phyloP scores from a whole-genome alignment of 2,113 vertebrate genomes.

The Nothoprocta pentlandii region DNA sequence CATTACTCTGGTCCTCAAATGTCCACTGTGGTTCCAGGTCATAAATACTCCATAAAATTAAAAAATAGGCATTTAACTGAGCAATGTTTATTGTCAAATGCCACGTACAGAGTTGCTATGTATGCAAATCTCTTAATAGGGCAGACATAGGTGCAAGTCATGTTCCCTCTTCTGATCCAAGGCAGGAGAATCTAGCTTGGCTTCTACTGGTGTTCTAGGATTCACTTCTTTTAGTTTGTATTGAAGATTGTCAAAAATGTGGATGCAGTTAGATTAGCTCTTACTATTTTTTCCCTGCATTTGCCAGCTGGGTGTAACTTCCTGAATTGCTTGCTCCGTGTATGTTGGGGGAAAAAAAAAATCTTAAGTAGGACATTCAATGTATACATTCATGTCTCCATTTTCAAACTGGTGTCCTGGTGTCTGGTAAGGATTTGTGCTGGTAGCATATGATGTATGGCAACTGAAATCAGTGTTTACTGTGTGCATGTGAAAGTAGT shows the following conservation, averaged over 20 bases:
- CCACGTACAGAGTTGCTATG: background rate
- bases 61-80: background rate
- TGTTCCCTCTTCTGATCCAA: background rate
- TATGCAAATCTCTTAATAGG: background rate
- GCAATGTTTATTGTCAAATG: background rate
- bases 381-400: background rate
- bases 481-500: rapidly evolving
- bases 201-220: constrained; percentile 2
- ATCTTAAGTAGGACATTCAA: background rate
- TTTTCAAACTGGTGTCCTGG: background rate
- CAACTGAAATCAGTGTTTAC: background rate
- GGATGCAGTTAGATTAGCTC: background rate
- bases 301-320: background rate
- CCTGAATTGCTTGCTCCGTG: background rate
- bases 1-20: background rate
- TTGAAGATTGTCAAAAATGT: background rate
- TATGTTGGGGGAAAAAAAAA: background rate
- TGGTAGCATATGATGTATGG: background rate
- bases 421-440: background rate
- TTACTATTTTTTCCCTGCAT: background rate
- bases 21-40: background rate
- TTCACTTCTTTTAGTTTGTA: background rate
- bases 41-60: background rate
- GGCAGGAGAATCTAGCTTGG: background rate
- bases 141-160: background rate